Base-by-base conservation (phyloP, 1,140 invertebrate genomes). In the Helicorthomorpha holstii region DNA sequence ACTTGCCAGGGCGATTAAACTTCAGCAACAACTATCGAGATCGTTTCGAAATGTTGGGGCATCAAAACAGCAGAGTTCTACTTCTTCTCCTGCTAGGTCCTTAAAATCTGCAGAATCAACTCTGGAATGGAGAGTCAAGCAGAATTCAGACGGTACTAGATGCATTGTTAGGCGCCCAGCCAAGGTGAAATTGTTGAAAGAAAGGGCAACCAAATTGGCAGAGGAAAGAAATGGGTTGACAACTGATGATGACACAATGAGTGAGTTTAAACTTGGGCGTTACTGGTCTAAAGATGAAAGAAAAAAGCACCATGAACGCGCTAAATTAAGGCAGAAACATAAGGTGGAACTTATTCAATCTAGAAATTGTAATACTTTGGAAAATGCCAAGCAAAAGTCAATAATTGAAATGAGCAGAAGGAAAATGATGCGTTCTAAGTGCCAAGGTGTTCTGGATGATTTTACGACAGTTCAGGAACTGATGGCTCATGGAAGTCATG, bases 201-300 rank as follows among this genome's bases (percentile, higher is more conserved):
- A 82, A 58, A 62, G 82, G 25, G 81, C 80, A 21, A 68, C 78
- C 54, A 75, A 78, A 62, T 74, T 85, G 51, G 74, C 72, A 16
- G 76, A 82, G 58, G 81, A 84, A 58, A 7, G 29, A 7, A 16
- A 16, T 7, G 29, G 29, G 16, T 7, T 34, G 41, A 86, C 82
- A 1, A 86, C 84, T 1, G 84, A 87, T 61, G 84, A 87, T 60
- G 83, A 88, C 59, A 34, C 29, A 7, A 34, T 34, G 29, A 34
- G 29, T 34, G 29, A 34, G 16, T 34, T 34, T 80, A 81, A 76
- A 73, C 73, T 79, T 50, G 84, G 84, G 26, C 73, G 79, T 34
- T 86, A 85, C 63, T 87, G 83, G 82, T 80, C 73, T 19, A 81
- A 82, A 67, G 83, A 85, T 56, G 83, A 87, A 54, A 72, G 81